Evolutionary conservation across 1,140 invertebrate species (phyloP).

Genomic region (Schlechtendalia chinensis): DNA sequence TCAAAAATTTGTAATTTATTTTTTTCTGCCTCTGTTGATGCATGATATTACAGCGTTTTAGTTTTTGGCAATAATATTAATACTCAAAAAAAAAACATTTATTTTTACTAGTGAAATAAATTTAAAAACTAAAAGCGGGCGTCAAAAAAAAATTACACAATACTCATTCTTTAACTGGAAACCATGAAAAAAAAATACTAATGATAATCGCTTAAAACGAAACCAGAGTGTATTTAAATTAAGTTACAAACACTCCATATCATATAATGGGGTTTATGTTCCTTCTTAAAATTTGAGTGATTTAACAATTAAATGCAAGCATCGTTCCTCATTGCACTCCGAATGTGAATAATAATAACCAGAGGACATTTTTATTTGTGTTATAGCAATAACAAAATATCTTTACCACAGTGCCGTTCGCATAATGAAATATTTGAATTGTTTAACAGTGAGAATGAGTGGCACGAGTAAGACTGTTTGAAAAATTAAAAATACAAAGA

Average conservation of each 20-base stretch:
- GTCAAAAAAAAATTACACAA: no score
- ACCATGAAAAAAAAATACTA: neutral
- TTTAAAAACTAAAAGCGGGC: neutral
- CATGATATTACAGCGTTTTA: neutral
- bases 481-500: no score
- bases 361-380: neutral
- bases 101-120: neutral
- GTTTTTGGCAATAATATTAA: neutral
- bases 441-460: neutral
- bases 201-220: neutral
- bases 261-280: neutral
- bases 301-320: neutral
- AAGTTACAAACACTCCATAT: neutral
- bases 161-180: neutral
- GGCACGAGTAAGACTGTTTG: no score
- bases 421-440: conserved; percentile 8
- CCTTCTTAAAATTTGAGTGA: neutral
- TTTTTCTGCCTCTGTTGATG: neutral
- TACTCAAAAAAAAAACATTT: neutral
- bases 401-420: neutral
- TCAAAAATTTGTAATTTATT: neutral
- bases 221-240: neutral
- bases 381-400: neutral
- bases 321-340: neutral
- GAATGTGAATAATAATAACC: neutral